A percentile compares a stretch with the other conserved stretches of the same genome.
Conservation (phyloP, 2,797 vertebrate genomes). For the Amphiprion clarkii region DNA sequence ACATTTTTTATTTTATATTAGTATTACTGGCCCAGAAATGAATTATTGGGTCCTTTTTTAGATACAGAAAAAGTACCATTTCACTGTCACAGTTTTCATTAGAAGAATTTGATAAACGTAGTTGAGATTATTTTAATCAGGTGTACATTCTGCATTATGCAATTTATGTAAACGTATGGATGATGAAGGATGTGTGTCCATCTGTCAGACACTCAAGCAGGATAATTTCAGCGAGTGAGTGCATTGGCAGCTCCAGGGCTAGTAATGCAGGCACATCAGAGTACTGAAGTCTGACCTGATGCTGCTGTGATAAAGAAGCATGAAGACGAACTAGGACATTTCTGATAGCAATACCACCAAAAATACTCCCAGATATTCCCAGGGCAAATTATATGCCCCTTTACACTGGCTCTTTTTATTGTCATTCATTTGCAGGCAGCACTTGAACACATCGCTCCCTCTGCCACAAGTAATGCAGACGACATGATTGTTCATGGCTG, state of each 20-base stretch:
- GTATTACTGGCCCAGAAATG: neutral
- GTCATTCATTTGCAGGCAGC: neutral
- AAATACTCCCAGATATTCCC: conserved; percentile 31
- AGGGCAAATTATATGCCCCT: neutral
- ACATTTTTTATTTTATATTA: too few relatives aligned
- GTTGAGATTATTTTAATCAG: too few relatives aligned
- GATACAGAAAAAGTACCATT: too few relatives aligned
- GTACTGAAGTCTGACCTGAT: neutral
- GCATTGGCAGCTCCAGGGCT: neutral
- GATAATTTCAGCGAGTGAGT: neutral
- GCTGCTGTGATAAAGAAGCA: conserved; percentile 4
- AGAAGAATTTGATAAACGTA: too few relatives aligned
- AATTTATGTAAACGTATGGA: neutral
- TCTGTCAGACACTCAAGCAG: neutral
- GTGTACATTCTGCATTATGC: neutral
- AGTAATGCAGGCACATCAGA: too few relatives aligned
- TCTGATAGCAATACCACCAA: neutral
- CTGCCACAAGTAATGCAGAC: too few relatives aligned
- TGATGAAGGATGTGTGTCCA: neutral
- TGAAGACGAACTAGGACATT: conserved; percentile 20
- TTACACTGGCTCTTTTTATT: neutral
- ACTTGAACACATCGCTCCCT: too few relatives aligned
- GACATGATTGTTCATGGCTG: too few relatives aligned
- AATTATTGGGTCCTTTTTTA: too few relatives aligned
- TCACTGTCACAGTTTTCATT: too few relatives aligned